phyloP scores from a whole-genome alignment of 2,113 vertebrate species.

The Bambusicola thoracicus region DNA sequence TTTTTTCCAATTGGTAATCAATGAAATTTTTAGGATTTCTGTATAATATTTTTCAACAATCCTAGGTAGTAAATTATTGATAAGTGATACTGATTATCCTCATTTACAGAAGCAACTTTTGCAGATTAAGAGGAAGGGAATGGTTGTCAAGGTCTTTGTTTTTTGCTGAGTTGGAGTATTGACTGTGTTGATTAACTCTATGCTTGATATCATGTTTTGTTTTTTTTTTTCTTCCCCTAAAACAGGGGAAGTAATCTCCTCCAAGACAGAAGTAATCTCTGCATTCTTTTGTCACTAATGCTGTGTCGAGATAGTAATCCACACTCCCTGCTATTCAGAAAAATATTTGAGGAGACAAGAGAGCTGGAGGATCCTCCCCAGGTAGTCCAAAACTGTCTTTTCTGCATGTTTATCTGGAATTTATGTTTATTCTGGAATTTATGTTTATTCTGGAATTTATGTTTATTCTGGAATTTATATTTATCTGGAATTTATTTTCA shows the following conservation, averaged over 20 bases:
- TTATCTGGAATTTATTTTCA: no score
- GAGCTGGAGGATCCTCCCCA: not conserved
- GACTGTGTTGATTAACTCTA: not conserved
- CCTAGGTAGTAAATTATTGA: not conserved
- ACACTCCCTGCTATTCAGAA: not conserved
- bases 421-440: no score
- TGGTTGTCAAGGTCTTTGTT: not conserved
- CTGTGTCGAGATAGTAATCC: not conserved
- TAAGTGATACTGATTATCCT: not conserved
- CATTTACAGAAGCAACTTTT: not conserved
- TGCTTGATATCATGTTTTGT: not conserved
- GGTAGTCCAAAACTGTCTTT: not conserved
- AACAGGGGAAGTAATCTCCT: no score
- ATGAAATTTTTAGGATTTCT: not conserved
- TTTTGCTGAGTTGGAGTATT: not conserved
- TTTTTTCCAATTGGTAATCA: not conserved
- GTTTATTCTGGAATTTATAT: no score
- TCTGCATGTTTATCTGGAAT: no score
- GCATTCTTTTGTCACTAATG: not conserved
- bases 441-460: no score
- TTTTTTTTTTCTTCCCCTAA: not conserved
- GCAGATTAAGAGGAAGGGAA: not conserved
- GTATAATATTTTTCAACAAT: not conserved
- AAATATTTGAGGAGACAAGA: not conserved
- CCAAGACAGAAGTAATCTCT: not conserved